Evolutionary conservation across 2,797 vertebrate genomes (phyloP).

Genomic region (Myotis daubentonii): DNA sequence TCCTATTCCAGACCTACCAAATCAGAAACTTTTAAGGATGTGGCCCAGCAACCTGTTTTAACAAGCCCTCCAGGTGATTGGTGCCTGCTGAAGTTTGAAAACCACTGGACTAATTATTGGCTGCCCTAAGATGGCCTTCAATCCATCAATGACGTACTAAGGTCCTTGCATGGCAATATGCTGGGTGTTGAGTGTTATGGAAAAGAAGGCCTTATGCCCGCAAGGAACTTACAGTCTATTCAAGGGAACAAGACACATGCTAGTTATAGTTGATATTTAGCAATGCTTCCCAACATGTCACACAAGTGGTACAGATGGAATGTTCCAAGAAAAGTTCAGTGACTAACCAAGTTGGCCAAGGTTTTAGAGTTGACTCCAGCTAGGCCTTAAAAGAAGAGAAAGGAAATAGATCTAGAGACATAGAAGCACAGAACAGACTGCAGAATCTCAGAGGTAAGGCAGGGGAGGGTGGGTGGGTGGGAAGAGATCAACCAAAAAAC

Average conservation of each 20-base stretch:
- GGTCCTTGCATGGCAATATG: background rate
- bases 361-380: background rate
- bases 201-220: background rate
- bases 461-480: too few relatives aligned
- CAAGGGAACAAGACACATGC: background rate
- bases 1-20: background rate
- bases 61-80: background rate
- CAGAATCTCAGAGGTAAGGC: too few relatives aligned
- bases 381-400: background rate
- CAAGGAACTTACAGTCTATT: background rate
- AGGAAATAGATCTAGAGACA: background rate
- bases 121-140: background rate
- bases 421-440: too few relatives aligned
- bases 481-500: too few relatives aligned
- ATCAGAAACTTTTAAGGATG: background rate
- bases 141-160: slow-evolving; percentile 24
- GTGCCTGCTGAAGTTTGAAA: background rate
- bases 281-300: background rate
- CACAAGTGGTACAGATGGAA: background rate
- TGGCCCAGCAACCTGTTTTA: background rate
- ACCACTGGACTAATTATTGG: background rate
- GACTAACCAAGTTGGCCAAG: background rate
- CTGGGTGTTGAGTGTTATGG: background rate
- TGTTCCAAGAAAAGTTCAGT: slow-evolving; percentile 11
- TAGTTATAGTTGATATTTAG: background rate